Evolutionary conservation across 2,797 vertebrate species (phyloP).

Genomic region (Eulemur albifrons): DNA sequence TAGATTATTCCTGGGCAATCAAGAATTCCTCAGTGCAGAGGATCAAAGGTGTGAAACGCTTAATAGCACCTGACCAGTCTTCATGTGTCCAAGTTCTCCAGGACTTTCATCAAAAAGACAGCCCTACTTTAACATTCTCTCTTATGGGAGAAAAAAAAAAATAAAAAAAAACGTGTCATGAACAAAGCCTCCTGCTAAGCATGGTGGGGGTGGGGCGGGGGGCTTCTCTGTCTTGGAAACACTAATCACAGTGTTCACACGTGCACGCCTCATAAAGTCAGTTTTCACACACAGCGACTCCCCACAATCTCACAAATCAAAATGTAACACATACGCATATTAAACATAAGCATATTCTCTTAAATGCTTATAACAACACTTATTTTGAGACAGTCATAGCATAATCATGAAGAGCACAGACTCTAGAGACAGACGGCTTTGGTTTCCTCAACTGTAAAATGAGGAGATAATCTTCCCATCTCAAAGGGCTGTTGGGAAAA

Average conservation of each 20-base stretch:
- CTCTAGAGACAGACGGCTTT: neutral
- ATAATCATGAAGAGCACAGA: neutral
- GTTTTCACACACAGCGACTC: neutral
- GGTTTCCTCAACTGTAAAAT: neutral
- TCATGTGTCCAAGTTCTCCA: neutral
- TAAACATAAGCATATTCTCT: neutral
- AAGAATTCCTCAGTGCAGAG: slow-evolving; percentile 27
- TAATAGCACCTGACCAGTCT: neutral
- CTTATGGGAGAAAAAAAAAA: neutral
- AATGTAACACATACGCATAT: neutral
- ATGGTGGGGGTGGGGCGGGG: neutral
- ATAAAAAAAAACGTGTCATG: neutral
- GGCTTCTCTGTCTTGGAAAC: slow-evolving; percentile 18
- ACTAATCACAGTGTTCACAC: slow-evolving; percentile 47
- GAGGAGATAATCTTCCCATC: neutral
- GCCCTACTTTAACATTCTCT: slow-evolving; percentile 47
- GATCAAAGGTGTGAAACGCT: slow-evolving; percentile 22
- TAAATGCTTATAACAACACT: neutral
- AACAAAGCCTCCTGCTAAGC: neutral
- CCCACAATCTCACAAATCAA: slow-evolving; percentile 13
- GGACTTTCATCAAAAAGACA: slow-evolving; percentile 38
- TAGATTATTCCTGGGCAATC: neutral
- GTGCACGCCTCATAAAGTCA: neutral
- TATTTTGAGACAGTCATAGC: neutral
- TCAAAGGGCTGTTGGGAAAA: neutral